Base-by-base conservation (phyloP, 2,888 invertebrate genomes). In the Drosophila longiperda region DNA sequence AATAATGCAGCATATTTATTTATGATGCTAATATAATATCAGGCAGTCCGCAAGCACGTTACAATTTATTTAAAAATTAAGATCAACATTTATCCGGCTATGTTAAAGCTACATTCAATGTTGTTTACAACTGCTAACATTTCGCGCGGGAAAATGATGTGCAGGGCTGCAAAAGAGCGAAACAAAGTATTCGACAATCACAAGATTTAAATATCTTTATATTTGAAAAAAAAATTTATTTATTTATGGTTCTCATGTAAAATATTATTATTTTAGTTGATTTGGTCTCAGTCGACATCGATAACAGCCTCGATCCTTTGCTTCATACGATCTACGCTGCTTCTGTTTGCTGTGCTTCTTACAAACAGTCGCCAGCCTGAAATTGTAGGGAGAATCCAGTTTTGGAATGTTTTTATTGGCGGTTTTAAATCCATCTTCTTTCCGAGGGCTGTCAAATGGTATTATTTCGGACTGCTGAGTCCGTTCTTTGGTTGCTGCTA, bases 241-340 rank as follows among this genome's bases (percentile, higher is more conserved):
- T 33, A 52, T 53, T 20, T 34, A 15, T 23, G 9, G 5, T 15
- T 20, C 2, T 23, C 1, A 17, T 23, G 7, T 15, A 34, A 23
- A 8, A n/a, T 26, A 33, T 20, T 2, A 20, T 53, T 3, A 11
- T 6, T 34, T 54, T 23, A 36, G 3, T 2, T 15, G 15, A 3
- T 9, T 54, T 36, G 36, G 58, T 42, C 82, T 61, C 0, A 84
- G 71, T 0, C 76, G 71, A 23, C 76, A 84, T 8, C 71, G 73
- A 7, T 68, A 48, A 32, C 85, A 87, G 7, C 69, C 52, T 7
- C 0, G 33, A 29, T 23, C 17, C 1, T 50, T 59, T 8, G 45
- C 0, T 3, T 50, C 23, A 2, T 9, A 4, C 7, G 57, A 32
- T 29, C 15, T 36, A 45, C 23, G 45, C 2, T 32, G 26, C 9